These are phyloP conservation scores for Anarrhichthys ocellatus DNA, from an alignment of 2,113 vertebrate species.

Conservation along the genomic window DNA sequence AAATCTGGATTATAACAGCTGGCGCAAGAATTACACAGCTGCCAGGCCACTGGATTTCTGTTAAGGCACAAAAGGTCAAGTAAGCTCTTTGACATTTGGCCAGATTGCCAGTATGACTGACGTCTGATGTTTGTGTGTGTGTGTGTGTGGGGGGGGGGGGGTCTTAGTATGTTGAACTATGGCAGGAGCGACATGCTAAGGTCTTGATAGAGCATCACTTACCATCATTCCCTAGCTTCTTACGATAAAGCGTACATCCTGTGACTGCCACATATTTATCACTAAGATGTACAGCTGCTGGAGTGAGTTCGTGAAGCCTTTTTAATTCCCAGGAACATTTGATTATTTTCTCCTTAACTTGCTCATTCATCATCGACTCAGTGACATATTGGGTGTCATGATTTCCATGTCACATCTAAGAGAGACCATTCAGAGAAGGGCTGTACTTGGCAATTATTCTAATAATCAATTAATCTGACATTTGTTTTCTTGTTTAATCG, in stretches of 20 bases:
- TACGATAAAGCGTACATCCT: background rate
- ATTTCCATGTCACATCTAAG: background rate
- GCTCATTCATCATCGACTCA: background rate
- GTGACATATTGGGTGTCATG: background rate
- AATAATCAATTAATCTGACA: background rate
- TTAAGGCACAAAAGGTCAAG: conserved; percentile 53
- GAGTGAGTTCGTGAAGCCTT: background rate
- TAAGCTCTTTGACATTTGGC: conserved; percentile 51
- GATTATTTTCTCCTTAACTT: background rate
- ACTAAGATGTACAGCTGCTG: background rate
- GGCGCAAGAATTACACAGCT: conserved; percentile 16
- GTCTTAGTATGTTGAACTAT: conserved; percentile 10
- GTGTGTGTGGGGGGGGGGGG: background rate
- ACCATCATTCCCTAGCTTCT: background rate
- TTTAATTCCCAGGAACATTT: background rate
- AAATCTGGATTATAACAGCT: conserved; percentile 28
- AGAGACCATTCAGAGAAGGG: background rate
- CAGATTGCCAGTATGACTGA: conserved; percentile 33
- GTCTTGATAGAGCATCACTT: conserved; percentile 30
- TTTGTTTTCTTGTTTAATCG: background rate
- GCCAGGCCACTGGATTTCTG: conserved; percentile 43
- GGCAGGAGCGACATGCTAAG: conserved; percentile 25
- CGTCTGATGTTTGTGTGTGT: conserved; percentile 2
- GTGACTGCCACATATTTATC: background rate
- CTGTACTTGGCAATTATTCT: background rate